Evolutionary conservation across 2,888 invertebrate species (phyloP).

Genomic region (Zele albiditarsus): DNA sequence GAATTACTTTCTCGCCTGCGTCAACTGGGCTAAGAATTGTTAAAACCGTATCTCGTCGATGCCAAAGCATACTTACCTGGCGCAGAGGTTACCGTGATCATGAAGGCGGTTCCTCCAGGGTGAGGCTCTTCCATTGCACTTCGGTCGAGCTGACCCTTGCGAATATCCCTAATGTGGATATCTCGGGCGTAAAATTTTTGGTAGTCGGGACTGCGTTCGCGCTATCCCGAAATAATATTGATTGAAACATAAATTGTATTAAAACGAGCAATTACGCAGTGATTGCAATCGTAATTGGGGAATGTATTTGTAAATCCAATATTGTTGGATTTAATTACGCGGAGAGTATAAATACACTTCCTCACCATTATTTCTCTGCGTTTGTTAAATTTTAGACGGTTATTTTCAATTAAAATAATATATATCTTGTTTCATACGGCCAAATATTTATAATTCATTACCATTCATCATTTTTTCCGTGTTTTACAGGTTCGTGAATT

Average conservation of each 20-base stretch:
- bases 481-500: too few species aligned
- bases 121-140: slow-evolving; percentile 77
- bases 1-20: neutral
- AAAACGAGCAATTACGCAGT: too few species aligned
- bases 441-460: too few species aligned
- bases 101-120: slow-evolving; percentile 66
- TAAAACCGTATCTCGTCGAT: neutral
- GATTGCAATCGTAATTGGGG: too few species aligned
- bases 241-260: slow-evolving; percentile 28
- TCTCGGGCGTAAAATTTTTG: slow-evolving; percentile 73
- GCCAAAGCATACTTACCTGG: slow-evolving; percentile 62
- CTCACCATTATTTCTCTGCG: too few species aligned
- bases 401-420: too few species aligned
- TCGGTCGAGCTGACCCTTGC: slow-evolving; percentile 76
- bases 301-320: too few species aligned
- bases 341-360: too few species aligned
- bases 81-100: slow-evolving; percentile 72
- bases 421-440: too few species aligned
- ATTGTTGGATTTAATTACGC: too few species aligned
- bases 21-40: neutral
- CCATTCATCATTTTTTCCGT: too few species aligned
- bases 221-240: slow-evolving; percentile 49
- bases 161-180: slow-evolving; percentile 74
- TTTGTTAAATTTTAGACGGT: too few species aligned
- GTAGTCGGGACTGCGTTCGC: slow-evolving; percentile 60